Base-by-base conservation (phyloP, 1,140 invertebrate species). In the Papilio machaon region DNA sequence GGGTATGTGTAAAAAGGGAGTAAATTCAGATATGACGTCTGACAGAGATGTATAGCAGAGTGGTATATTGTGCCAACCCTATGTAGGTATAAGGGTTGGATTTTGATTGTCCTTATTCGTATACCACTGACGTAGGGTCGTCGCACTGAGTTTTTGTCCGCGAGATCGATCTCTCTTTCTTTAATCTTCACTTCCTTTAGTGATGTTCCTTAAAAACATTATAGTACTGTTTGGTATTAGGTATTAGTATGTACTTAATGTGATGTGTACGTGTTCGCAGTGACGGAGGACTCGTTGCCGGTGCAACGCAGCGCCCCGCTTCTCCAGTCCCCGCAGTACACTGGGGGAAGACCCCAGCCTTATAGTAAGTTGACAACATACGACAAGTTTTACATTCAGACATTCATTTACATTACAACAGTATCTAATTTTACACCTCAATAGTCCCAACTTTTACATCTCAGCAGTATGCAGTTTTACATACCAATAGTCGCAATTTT, bases 311-410 rank as follows among this genome's bases (percentile, higher is more conserved):
- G 92, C 87, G 97, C 97, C 13, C 97, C 97, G 80, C 95, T 98
- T 83, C 95, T 98, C 74, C 97, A 98, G 91, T 98, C 98, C 88
- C 97, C 97, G 58, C 96, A 98, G 94, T 98, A 97, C 92, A 95
- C 94, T 85, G 97, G 97, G 82, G 97, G 97, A 82, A 96, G 97
- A 88, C 97, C 97, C 84, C 97, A 97, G 90, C 97, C 97, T 82
- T 98, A 98, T 95, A 97, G 97, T 98, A 95, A 97, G 97, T 96
- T 75, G 43, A 70, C 30, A 38, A 30, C 30, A 30, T 64, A 43
- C 60, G 70, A 73, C 47, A 38, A 80, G 54, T 80, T 58, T 30
- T 58, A 43, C 73, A 80, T 54, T 73, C 9, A 23, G 15, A 70
- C 64, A 3, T 10, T 19, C 23, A 4, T 35, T 30, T 38, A 52